phyloP scores from a whole-genome alignment of 2,888 invertebrate species.

The Lochmaea capreae region DNA sequence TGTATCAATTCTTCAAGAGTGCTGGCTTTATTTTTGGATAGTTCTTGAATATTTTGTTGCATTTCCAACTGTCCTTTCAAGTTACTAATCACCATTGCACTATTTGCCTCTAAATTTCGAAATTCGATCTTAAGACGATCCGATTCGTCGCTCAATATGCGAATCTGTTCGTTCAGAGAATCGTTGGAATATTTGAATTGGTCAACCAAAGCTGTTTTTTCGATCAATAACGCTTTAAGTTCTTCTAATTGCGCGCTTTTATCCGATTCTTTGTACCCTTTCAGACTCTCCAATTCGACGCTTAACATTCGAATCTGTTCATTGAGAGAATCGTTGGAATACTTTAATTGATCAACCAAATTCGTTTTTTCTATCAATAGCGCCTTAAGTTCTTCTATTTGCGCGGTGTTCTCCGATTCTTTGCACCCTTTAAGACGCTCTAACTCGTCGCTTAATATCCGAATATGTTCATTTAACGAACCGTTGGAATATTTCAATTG shows the following conservation, averaged over 20 bases:
- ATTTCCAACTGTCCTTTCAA: conserved; percentile 20
- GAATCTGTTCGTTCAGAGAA: conserved; percentile 55
- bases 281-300: conserved; percentile 45
- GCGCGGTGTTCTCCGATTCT: not conserved
- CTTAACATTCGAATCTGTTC: conserved; percentile 54
- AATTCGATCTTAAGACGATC: conserved; percentile 49
- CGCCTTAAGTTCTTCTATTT: conserved; percentile 21
- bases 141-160: conserved; percentile 53
- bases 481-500: conserved; percentile 49
- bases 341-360: conserved; percentile 17
- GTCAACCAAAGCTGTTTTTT: conserved; percentile 21
- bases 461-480: conserved; percentile 55
- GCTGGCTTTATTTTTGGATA: conserved; percentile 17
- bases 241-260: conserved; percentile 19
- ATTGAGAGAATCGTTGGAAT: conserved; percentile 57
- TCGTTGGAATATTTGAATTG: conserved; percentile 49
- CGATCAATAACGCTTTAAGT: conserved; percentile 14
- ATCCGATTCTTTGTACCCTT: not conserved
- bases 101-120: conserved; percentile 12
- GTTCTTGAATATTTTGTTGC: conserved; percentile 26
- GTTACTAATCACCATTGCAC: conserved; percentile 11
- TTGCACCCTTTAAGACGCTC: conserved; percentile 35
- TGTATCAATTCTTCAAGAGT: conserved; percentile 23
- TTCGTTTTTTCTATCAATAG: conserved; percentile 21
- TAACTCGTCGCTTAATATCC: conserved; percentile 53